Evolutionary conservation across 1,140 invertebrate species (phyloP).

Genomic region (Melitaea cinxia): DNA sequence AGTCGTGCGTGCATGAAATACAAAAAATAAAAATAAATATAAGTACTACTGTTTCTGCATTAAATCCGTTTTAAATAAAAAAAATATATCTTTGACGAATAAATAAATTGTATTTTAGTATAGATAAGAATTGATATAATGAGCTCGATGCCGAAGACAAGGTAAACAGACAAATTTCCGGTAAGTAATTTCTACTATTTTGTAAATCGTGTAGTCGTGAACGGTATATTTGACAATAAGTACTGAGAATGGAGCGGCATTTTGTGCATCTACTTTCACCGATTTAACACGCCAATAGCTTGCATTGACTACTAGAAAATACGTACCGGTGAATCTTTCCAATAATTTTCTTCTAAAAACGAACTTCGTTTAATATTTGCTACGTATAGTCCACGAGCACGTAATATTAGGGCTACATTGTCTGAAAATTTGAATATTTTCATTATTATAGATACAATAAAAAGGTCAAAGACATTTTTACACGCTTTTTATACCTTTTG

Average conservation of each 20-base stretch:
- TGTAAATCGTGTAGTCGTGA: slow-evolving; percentile 19
- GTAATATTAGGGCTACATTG: too few species aligned
- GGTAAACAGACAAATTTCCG: background rate
- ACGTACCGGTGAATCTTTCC: slow-evolving; percentile 36
- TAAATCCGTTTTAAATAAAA: background rate
- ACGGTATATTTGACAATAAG: slow-evolving; percentile 37
- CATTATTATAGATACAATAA: too few species aligned
- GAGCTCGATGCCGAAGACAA: background rate
- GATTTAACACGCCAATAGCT: slow-evolving; percentile 64
- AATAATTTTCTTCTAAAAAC: background rate
- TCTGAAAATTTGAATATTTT: too few species aligned
- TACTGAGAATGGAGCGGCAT: slow-evolving; percentile 47
- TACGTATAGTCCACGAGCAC: too few species aligned
- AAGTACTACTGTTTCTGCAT: background rate
- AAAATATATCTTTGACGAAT: background rate
- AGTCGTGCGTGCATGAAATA: too few species aligned
- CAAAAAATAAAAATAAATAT: too few species aligned
- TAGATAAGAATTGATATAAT: background rate
- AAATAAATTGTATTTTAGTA: background rate
- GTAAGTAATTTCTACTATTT: slow-evolving; percentile 16
- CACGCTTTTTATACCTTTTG: too few species aligned
- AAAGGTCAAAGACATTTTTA: too few species aligned
- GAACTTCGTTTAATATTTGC: background rate
- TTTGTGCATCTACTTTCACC: slow-evolving; percentile 74
- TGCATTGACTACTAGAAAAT: slow-evolving; percentile 55